Conservation (phyloP, 2,797 vertebrate species). For the Crocidura indochinensis region DNA sequence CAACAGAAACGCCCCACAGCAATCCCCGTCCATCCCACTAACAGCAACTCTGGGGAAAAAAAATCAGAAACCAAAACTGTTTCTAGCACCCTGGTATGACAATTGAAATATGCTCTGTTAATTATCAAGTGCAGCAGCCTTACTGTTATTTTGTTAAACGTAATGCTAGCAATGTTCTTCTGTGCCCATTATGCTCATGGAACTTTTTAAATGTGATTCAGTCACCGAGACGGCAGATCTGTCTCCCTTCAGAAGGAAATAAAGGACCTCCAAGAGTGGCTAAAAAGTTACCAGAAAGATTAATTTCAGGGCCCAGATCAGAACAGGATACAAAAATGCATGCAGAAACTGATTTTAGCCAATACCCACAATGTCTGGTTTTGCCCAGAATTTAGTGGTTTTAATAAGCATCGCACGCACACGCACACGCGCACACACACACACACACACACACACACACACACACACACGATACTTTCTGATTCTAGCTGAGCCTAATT, state of each 20-base stretch:
- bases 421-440: not conserved
- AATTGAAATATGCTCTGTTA: slow-evolving; percentile 25
- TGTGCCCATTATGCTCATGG: not conserved
- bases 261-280: not conserved
- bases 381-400: slow-evolving; percentile 21
- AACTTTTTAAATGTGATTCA: slow-evolving; percentile 30
- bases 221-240: not conserved
- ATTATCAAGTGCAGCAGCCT: not conserved
- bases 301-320: not conserved
- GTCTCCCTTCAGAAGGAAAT: slow-evolving; percentile 31
- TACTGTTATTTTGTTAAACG: not conserved
- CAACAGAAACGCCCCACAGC: not conserved
- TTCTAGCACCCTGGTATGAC: not conserved
- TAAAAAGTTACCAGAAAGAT: not conserved
- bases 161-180: not conserved
- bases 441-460: not conserved
- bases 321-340: not conserved
- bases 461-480: slow-evolving; percentile 18
- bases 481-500: slow-evolving; percentile 30
- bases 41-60: not conserved
- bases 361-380: not conserved
- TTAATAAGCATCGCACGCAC: not conserved
- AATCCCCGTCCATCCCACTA: too few species aligned
- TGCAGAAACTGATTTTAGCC: not conserved
- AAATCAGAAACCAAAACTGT: slow-evolving; percentile 8